Conservation (phyloP, 2,113 vertebrate genomes). For the Syngnathus floridae region DNA sequence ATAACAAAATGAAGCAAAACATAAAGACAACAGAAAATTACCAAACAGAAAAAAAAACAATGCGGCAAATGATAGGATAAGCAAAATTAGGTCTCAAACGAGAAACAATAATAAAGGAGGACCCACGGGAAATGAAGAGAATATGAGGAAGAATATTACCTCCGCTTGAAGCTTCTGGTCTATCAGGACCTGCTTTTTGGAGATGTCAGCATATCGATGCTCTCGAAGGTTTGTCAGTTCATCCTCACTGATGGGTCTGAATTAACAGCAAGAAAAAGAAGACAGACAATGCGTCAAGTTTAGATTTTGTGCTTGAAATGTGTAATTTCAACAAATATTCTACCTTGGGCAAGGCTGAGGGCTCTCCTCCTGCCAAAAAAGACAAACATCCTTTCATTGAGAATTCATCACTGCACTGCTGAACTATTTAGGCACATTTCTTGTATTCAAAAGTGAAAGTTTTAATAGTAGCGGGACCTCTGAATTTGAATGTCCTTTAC, state of each 20-base stretch:
- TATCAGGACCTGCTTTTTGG: slow-evolving; percentile 80
- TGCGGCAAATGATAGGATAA: slow-evolving; percentile 51
- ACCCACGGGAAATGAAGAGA: background rate
- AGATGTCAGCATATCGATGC: slow-evolving; percentile 82
- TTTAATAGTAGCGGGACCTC: background rate
- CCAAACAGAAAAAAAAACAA: slow-evolving; percentile 52
- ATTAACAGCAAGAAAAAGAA: background rate
- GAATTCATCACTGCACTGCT: background rate
- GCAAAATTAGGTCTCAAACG: slow-evolving; percentile 29
- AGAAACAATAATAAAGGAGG: slow-evolving; percentile 25
- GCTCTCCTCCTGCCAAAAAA: slow-evolving; percentile 65
- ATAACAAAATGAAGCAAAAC: slow-evolving; percentile 68
- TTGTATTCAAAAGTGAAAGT: background rate
- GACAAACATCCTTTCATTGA: slow-evolving; percentile 18
- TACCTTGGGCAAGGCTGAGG: slow-evolving; percentile 67
- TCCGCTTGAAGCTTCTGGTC: slow-evolving; percentile 83
- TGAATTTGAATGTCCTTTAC: background rate
- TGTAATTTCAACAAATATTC: background rate
- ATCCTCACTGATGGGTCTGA: slow-evolving; percentile 88
- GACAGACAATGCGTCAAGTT: background rate
- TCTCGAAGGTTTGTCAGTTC: slow-evolving; percentile 84
- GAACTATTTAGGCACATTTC: background rate
- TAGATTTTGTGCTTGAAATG: background rate
- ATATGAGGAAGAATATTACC: slow-evolving; percentile 62
- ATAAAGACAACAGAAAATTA: slow-evolving; percentile 69